Evolutionary conservation across 2,888 invertebrate genomes (phyloP), one percentile per base, ranked within the genome.

Genomic region (Agrenia bidenticulata): DNA sequence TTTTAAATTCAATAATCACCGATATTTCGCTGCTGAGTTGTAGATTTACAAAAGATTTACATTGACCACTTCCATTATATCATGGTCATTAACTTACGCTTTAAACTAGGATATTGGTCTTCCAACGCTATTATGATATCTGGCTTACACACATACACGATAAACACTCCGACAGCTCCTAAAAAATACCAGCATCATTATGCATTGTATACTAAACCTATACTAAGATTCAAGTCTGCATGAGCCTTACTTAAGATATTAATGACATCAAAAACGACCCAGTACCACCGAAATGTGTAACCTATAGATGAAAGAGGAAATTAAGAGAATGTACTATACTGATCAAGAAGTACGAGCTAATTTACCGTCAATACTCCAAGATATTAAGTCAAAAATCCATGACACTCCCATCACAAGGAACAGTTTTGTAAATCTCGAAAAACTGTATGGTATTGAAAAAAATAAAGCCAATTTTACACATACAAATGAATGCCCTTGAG

Each of bases 81-180:
- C n/a, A n/a, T 19, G 4, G 19, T 5, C 19, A 5, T 9, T 15
- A 17, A 45, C 53, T 67, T 69, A 73, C 76, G 42, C 66, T 64
- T 61, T 11, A 74, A 50, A 1, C 54, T 9, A 4, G 73, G 74
- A 50, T 73, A 69, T 15, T 60, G 59, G 21, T 73, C 69, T 21
- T 70, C 70, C 26, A 76, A 61, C 11, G 67, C 63, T 27, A 50
- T 53, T n/a, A 76, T 58, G 1, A 74, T 61, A 49, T 76, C 74
- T 11, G 45, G 64, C 61, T 76, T 76, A 59, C 74, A 76, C 15
- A 76, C 74, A 60, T 73, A 76, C 53, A 74, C 71, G 21, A 64
- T 58, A 57, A 76, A 76, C 19, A 74, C 69, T 7, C 64, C 72
- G 24, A 73, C 58, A 7, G 74, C 72, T 61, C 68, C 68, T 68